phyloP scores from a whole-genome alignment of 2,888 invertebrate genomes.

The Diarsia rubi region DNA sequence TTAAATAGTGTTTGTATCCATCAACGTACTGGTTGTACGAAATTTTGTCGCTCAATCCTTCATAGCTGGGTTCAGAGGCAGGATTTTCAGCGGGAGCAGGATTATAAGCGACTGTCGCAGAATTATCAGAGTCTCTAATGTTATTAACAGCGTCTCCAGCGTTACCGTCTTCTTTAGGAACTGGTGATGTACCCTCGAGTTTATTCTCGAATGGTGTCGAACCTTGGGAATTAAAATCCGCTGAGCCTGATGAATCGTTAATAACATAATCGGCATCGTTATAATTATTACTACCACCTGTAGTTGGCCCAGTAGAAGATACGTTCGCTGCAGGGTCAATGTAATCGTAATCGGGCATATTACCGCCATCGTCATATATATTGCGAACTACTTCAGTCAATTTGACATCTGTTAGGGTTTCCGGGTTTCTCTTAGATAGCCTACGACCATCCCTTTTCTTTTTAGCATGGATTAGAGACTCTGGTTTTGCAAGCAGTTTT shows the following conservation, averaged over 20 bases:
- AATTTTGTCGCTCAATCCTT: conserved; percentile 78
- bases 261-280: conserved; percentile 4
- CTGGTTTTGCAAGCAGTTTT: conserved; percentile 69
- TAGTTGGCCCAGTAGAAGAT: not conserved
- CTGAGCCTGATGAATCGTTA: not conserved
- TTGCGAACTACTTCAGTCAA: conserved; percentile 62
- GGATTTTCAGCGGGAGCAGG: not conserved
- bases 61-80: conserved; percentile 68
- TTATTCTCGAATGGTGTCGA: not conserved
- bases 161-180: not conserved
- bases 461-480: conserved; percentile 15
- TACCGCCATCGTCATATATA: conserved; percentile 65
- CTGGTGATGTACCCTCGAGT: not conserved
- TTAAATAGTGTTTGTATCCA: conserved; percentile 84
- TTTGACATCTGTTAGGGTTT: conserved; percentile 65
- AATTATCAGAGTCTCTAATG: not conserved
- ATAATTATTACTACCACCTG: not conserved
- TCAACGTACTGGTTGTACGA: conserved; percentile 83
- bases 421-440: conserved; percentile 67
- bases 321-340: conserved; percentile 37
- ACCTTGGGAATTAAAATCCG: not conserved
- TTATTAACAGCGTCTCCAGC: not conserved
- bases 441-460: conserved; percentile 50
- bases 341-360: conserved; percentile 67
- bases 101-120: not conserved